These are phyloP conservation scores for Eurosta solidaginis DNA, from an alignment of 1,140 invertebrate genomes.

Conservation along the genomic window DNA sequence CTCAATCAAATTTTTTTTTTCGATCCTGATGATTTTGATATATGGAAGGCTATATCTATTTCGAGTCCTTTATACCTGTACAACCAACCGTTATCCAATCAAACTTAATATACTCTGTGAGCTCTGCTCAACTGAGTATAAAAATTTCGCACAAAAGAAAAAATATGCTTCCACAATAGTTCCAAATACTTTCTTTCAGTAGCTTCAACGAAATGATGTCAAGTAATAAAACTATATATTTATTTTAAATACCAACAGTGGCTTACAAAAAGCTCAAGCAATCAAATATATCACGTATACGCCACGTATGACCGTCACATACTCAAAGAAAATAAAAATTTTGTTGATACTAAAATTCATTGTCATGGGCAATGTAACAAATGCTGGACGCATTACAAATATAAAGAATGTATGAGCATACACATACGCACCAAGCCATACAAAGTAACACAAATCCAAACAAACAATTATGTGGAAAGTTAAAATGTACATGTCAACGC, in stretches of 20 bases:
- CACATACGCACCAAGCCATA: background rate
- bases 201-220: too few species aligned
- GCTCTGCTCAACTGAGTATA: too few species aligned
- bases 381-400: background rate
- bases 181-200: too few species aligned
- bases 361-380: slow-evolving; percentile 13
- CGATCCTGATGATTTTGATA: too few species aligned
- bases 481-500: slow-evolving; percentile 9
- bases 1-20: too few species aligned
- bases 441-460: background rate
- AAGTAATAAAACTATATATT: too few species aligned
- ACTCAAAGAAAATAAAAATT: background rate
- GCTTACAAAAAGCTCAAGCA: background rate
- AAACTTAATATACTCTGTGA: background rate
- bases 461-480: background rate
- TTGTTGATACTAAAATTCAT: slow-evolving; percentile 17
- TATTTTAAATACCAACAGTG: too few species aligned
- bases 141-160: too few species aligned
- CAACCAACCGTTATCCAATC: too few species aligned
- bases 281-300: background rate
- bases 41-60: too few species aligned
- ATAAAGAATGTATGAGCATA: background rate
- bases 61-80: too few species aligned
- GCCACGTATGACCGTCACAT: background rate
- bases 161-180: too few species aligned